Base-by-base conservation (phyloP, 2,888 invertebrate genomes). In the Odontothrips loti region DNA sequence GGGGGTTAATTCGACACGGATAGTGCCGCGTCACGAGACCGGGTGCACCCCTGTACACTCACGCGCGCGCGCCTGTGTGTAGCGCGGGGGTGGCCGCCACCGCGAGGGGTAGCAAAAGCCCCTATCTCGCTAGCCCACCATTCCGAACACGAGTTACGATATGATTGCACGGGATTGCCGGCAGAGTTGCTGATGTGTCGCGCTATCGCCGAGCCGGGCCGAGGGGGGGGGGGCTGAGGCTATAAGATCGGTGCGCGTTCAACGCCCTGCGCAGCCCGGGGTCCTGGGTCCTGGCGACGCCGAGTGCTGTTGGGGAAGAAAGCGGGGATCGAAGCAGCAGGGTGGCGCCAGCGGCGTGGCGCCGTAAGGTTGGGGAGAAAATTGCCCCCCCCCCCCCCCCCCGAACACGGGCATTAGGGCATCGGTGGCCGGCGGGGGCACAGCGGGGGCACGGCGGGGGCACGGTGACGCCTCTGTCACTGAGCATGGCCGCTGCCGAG, bases 71-170 rank as follows among this genome's bases (percentile, higher is more conserved):
- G 20, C 15, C 6, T 12, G 51, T 12, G 51, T 51, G 51, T 20
- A 10, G 51, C 58, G 58, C 10, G 20, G 58, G 58, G 20, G n/a
- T 58, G 58, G 58, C 34, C 6, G 34, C 34, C 34, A 6, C 34
- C 34, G 34, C 34, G 3, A 43, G 34, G 34, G 34, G 34, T 43
- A 6, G 34, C 34, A 43, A 43, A 43, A 43, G 34, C 34, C 34
- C 17, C 58, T 58, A 58, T 58, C 58, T 58, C 58, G 58, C 58
- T 15, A 2, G 51, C 51, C 51, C 17, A 15, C 58, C 58, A 58
- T 58, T 58, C 58, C 58, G 58, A 68, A 68, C 68, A 23, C 68
- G 68, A 68, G 68, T 23, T 68, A 68, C 68, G 68, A 68, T 68
- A 68, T 68, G 68, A 68, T 68, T 68, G 68, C 68, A 6, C 34